Evolutionary conservation across 1,140 invertebrate species (phyloP).

Genomic region (Gryllus bimaculatus): DNA sequence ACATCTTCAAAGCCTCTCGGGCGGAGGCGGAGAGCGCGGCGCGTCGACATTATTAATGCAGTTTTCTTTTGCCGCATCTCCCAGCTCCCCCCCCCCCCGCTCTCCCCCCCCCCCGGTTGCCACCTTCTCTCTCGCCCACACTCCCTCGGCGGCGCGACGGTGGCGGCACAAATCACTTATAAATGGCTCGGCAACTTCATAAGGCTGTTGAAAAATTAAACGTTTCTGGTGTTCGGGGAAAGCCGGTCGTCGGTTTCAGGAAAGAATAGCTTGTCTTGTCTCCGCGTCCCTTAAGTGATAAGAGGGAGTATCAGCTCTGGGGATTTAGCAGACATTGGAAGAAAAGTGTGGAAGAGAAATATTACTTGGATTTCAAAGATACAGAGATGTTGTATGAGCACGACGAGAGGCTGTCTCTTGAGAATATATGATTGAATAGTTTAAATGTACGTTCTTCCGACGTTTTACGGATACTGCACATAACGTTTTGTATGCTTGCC

Average conservation of each 20-base stretch:
- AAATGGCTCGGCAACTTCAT: neutral
- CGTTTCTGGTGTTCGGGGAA: neutral
- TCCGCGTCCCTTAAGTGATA: neutral
- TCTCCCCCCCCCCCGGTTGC: neutral
- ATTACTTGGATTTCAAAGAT: neutral
- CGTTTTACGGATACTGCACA: no score
- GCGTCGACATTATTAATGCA: neutral
- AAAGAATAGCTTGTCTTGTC: neutral
- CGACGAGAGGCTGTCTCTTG: no score
- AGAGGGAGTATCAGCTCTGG: neutral
- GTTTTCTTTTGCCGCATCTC: neutral
- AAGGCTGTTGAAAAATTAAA: constrained; percentile 2
- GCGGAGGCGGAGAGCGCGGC: neutral
- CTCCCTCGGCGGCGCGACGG: neutral
- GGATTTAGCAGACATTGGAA: neutral
- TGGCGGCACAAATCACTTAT: constrained; percentile 1
- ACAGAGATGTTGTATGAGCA: no score
- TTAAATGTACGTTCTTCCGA: no score
- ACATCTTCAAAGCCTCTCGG: neutral
- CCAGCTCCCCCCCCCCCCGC: neutral
- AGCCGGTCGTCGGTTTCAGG: neutral
- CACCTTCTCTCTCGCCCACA: neutral
- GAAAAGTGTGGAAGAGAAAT: neutral
- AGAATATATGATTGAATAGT: no score
- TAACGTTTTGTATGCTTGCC: no score